Conservation (phyloP, 2,888 invertebrate genomes). For the Ethmia dodecea region DNA sequence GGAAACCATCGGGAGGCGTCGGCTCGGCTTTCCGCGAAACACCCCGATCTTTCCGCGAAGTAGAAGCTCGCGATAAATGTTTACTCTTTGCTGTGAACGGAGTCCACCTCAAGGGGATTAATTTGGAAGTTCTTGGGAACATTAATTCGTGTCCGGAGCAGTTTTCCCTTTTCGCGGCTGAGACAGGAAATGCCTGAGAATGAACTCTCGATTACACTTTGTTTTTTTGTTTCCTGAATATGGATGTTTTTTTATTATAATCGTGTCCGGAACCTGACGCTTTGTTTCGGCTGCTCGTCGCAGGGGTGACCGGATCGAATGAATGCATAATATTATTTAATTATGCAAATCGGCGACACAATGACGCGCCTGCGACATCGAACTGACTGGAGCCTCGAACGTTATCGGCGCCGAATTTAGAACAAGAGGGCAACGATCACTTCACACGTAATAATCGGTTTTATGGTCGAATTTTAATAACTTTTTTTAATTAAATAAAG, state of each 20-base stretch:
- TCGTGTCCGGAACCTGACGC: slow-evolving; percentile 18
- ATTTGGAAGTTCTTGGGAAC: slow-evolving; percentile 56
- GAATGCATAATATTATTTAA: slow-evolving; percentile 70
- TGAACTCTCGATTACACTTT: slow-evolving; percentile 30
- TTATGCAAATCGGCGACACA: slow-evolving; percentile 63
- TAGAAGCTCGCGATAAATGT: slow-evolving; percentile 43
- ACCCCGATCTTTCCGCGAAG: slow-evolving; percentile 47
- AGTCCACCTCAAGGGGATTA: slow-evolving; percentile 63
- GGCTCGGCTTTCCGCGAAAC: slow-evolving; percentile 40
- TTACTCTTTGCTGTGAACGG: slow-evolving; percentile 46
- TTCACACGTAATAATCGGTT: too few relatives aligned
- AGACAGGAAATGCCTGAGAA: slow-evolving; percentile 38
- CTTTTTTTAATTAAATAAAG: too few relatives aligned
- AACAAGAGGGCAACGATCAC: slow-evolving; percentile 2
- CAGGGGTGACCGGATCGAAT: slow-evolving; percentile 56
- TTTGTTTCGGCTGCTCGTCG: slow-evolving; percentile 47
- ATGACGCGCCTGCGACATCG: slow-evolving; percentile 50
- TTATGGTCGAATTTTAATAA: too few relatives aligned
- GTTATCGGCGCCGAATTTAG: slow-evolving; percentile 58
- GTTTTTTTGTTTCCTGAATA: slow-evolving; percentile 26
- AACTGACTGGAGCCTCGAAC: slow-evolving; percentile 49
- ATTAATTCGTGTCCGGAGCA: slow-evolving; percentile 48
- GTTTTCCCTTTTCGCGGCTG: slow-evolving; percentile 56
- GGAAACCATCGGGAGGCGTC: slow-evolving; percentile 26
- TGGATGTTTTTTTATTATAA: slow-evolving; percentile 5